Conservation (phyloP, 2,888 invertebrate genomes). For the Cheilosia vernalis region DNA sequence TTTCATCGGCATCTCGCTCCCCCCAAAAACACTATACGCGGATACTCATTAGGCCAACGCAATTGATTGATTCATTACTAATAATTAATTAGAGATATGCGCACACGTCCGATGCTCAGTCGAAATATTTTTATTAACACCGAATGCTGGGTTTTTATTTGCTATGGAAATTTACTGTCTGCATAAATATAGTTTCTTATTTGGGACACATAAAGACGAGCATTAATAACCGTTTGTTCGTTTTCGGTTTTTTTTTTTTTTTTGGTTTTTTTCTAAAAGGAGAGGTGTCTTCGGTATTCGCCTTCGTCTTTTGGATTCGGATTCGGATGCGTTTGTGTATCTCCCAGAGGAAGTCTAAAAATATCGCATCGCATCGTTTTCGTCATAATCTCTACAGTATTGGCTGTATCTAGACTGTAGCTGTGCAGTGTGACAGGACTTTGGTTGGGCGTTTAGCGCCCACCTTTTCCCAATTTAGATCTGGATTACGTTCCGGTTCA, state of each 20-base stretch:
- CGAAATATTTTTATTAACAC: conserved; percentile 64
- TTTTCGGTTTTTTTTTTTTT: not conserved
- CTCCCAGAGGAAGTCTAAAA: conserved; percentile 69
- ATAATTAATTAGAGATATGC: conserved; percentile 68
- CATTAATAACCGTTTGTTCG: conserved; percentile 50
- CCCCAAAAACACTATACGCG: not conserved
- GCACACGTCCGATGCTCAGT: conserved; percentile 32
- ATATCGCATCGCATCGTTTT: conserved; percentile 60
- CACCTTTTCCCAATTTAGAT: conserved; percentile 64
- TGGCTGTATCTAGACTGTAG: conserved; percentile 42
- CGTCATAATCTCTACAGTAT: conserved; percentile 38
- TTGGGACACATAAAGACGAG: conserved; percentile 63
- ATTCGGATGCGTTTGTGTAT: conserved; percentile 17
- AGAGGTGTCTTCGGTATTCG: conserved; percentile 30
- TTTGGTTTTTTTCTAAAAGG: not conserved
- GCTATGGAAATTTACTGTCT: conserved; percentile 64
- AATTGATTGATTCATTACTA: conserved; percentile 74
- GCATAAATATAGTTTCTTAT: conserved; percentile 72
- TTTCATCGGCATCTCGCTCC: conserved; percentile 4
- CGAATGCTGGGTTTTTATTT: conserved; percentile 52
- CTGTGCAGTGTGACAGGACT: conserved; percentile 42
- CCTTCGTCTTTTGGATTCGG: not conserved
- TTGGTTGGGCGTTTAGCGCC: conserved; percentile 61
- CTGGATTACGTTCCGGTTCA: conserved; percentile 33
- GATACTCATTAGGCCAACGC: conserved; percentile 62